A percentile compares a stretch with the other conserved stretches of the same genome.
These are phyloP conservation scores for Sinocyclocheilus anshuiensis DNA, from an alignment of 2,113 vertebrate genomes.

Conservation along the genomic window DNA sequence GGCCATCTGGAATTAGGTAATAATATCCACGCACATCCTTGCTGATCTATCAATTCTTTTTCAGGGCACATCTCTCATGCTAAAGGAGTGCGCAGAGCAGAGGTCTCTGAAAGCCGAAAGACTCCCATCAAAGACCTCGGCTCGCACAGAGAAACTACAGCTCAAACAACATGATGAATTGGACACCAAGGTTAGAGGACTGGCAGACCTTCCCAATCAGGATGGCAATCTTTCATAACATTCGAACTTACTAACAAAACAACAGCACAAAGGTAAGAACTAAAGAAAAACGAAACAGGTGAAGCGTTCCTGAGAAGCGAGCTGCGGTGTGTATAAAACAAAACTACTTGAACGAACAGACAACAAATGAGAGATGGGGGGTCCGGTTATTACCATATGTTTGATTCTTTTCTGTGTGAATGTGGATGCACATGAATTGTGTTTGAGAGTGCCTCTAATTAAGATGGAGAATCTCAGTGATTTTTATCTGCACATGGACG, in stretches of 20 bases:
- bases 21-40: slow-evolving; percentile 63
- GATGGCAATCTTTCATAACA: slow-evolving; percentile 53
- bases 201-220: slow-evolving; percentile 57
- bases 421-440: slow-evolving; percentile 61
- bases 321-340: slow-evolving; percentile 5
- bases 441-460: slow-evolving; percentile 72
- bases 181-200: slow-evolving; percentile 46
- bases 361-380: slow-evolving; percentile 34
- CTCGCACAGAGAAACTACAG: background rate
- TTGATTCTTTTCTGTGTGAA: slow-evolving; percentile 58
- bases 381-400: slow-evolving; percentile 65
- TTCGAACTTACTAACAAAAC: slow-evolving; percentile 58
- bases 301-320: background rate
- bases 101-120: slow-evolving; percentile 31
- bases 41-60: slow-evolving; percentile 69
- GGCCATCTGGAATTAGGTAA: slow-evolving; percentile 77
- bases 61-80: slow-evolving; percentile 56
- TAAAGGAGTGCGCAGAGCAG: slow-evolving; percentile 42
- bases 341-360: slow-evolving; percentile 27
- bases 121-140: slow-evolving; percentile 22
- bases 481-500: slow-evolving; percentile 67
- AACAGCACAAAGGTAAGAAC: slow-evolving; percentile 3
- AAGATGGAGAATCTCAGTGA: slow-evolving; percentile 67
- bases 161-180: slow-evolving; percentile 45
- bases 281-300: slow-evolving; percentile 1